Percentiles rank a stretch among this genome's conserved stretches.
Evolutionary conservation across 2,888 invertebrate genomes (phyloP).

Genomic region (Thera britannica): DNA sequence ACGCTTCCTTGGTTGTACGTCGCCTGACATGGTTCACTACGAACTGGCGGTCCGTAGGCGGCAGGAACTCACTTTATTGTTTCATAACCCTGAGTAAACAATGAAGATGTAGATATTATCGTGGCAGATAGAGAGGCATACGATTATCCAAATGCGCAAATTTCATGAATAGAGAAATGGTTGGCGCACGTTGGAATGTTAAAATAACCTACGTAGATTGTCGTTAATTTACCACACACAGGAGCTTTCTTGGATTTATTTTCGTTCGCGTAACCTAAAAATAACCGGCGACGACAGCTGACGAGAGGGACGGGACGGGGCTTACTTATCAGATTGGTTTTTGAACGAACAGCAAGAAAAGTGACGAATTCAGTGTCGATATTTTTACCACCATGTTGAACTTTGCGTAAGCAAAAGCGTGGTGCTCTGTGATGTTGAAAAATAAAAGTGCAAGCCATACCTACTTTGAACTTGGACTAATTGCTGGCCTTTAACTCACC

Average conservation of each 20-base stretch:
- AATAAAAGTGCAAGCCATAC: too few species aligned
- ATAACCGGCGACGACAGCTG: constrained; percentile 83
- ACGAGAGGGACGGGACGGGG: constrained; percentile 55
- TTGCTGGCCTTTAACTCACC: too few species aligned
- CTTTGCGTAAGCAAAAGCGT: too few species aligned
- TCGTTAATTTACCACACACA: constrained; percentile 58
- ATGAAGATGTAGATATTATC: constrained; percentile 57
- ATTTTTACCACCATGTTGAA: too few species aligned
- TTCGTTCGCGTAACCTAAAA: constrained; percentile 84
- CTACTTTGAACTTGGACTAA: too few species aligned
- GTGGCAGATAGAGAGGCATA: constrained; percentile 49
- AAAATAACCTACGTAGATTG: constrained; percentile 80
- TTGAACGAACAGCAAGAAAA: constrained; percentile 28
- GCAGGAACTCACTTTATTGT: constrained; percentile 72
- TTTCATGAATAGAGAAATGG: constrained; percentile 66
- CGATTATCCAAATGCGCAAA: constrained; percentile 75
- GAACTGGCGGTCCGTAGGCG: constrained; percentile 74
- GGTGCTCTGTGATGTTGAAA: too few species aligned
- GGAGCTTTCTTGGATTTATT: constrained; percentile 81
- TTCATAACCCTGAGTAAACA: constrained; percentile 83
- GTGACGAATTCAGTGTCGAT: too few species aligned
- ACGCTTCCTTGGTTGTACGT: constrained; percentile 93
- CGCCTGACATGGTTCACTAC: constrained; percentile 90
- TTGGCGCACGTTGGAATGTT: constrained; percentile 73
- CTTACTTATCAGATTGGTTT: constrained; percentile 5